Evolutionary conservation across 2,113 vertebrate genomes (phyloP), one percentile per base, ranked within the genome.

Genomic region (Ochotona curzoniae): DNA sequence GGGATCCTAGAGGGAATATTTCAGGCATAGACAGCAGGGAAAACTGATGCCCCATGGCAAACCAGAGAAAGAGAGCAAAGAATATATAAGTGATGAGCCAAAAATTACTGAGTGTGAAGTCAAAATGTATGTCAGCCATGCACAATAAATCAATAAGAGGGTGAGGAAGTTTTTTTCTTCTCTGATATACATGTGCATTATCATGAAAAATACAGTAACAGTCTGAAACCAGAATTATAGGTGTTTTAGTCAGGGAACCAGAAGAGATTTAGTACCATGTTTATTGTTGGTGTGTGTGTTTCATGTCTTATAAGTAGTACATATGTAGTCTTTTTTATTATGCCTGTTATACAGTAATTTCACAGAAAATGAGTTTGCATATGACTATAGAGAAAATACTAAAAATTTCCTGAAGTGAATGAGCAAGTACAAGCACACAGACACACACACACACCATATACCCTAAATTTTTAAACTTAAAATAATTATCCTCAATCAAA

Each of bases 211-310:
- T 20, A 61, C 1, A 35, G 0, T 18, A 49, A 30, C 2, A n/a
- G 6, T 26, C 30, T 49, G 7, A 83, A 94, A 70, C 3, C n/a
- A 54, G 87, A 88, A 80, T 75, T 89, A 17, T 87, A 89, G 91
- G 81, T 64, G 87, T 57, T 87, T 83, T 32, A 82, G 80, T 38
- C 35, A 38, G 23, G 35, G 3, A 86, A 25, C 13, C 30, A 63
- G n/a, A 73, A 71, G 25, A 21, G 70, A 20, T 49, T 0, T 49
- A 66, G 8, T 28, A 51, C 7, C 63, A 25, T 81, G 44, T n/a
- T 71, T 66, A 38, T 17, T 71, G 10, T 66, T 10, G 75, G 26
- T 61, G 8, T 60, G n/a, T 54, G 14, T 49, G 21, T 75, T 89
- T 60, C 70, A 26, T 69, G 73, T 0, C 5, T 18, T 74, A n/a